Conservation (phyloP, 2,113 vertebrate genomes). For the Bucco capensis region DNA sequence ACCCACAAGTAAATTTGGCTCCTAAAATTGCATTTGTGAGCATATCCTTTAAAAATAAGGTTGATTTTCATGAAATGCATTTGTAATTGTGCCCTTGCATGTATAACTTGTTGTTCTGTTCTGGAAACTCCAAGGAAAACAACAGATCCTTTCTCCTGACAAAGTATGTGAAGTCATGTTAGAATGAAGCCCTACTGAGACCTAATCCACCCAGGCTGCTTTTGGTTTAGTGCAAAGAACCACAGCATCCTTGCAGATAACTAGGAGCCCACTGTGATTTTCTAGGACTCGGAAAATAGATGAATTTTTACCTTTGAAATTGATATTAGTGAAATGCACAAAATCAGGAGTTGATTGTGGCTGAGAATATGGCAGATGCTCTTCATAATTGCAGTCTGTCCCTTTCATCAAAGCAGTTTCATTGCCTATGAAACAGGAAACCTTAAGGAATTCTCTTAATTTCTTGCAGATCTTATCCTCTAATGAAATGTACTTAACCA, state of each 20-base stretch:
- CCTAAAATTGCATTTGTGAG: not conserved
- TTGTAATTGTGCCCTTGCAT: not conserved
- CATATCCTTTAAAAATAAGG: not conserved
- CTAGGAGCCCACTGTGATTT: conserved; percentile 2
- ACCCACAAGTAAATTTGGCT: not conserved
- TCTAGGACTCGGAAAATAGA: not conserved
- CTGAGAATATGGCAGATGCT: not conserved
- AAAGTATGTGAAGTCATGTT: not conserved
- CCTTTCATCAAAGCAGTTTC: not conserved
- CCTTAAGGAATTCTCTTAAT: not conserved
- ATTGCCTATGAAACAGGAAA: not conserved
- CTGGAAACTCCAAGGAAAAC: not conserved
- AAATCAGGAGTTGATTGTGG: not conserved
- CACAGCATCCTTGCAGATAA: not conserved
- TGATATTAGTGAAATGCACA: not conserved
- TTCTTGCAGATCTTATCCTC: not conserved
- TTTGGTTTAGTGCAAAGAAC: not conserved
- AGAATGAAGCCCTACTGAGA: conserved; percentile 6
- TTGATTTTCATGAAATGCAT: not conserved
- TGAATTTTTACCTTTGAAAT: not conserved
- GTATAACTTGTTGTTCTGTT: not conserved
- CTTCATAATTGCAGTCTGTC: not conserved
- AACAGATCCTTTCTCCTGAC: not conserved
- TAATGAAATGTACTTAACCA: not conserved
- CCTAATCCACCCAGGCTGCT: not conserved